phyloP scores from a whole-genome alignment of 2,888 invertebrate species.

The Tortricodes alternella region DNA sequence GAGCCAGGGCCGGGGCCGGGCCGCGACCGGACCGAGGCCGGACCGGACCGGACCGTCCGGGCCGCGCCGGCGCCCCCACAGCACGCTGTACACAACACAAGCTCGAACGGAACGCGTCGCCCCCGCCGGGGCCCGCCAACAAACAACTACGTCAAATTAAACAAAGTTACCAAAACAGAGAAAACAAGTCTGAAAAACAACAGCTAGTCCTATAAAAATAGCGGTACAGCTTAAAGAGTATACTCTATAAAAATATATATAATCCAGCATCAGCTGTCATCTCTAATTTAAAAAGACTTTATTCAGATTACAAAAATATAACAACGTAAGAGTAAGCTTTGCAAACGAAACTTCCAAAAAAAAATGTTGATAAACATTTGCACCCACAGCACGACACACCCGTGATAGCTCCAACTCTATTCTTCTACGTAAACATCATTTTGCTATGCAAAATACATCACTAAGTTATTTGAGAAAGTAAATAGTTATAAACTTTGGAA shows the following conservation, averaged over 20 bases:
- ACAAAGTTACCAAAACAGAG: slow-evolving; percentile 42
- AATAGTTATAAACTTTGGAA: slow-evolving; percentile 74
- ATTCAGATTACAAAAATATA: slow-evolving; percentile 69
- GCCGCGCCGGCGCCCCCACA: slow-evolving; percentile 11
- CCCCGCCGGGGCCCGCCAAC: slow-evolving; percentile 29
- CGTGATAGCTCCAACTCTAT: slow-evolving; percentile 59
- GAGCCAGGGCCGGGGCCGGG: slow-evolving; percentile 13
- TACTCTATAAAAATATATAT: slow-evolving; percentile 81
- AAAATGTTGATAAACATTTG: slow-evolving; percentile 41
- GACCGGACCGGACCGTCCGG: slow-evolving; percentile 7
- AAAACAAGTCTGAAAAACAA: slow-evolving; percentile 47
- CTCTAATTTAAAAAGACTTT: slow-evolving; percentile 72
- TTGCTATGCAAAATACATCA: slow-evolving; percentile 81
- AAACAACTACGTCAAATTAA: slow-evolving; percentile 47
- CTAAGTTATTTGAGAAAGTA: slow-evolving; percentile 65
- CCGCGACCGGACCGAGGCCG: background rate
- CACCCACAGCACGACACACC: slow-evolving; percentile 56
- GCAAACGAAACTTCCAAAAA: slow-evolving; percentile 46
- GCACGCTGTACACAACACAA: slow-evolving; percentile 33
- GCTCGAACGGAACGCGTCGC: slow-evolving; percentile 21
- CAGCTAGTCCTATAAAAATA: slow-evolving; percentile 79
- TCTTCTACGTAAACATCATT: slow-evolving; percentile 71
- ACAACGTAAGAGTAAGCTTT: slow-evolving; percentile 54
- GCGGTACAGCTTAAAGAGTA: slow-evolving; percentile 78
- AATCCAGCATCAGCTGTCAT: slow-evolving; percentile 71